phyloP scores from a whole-genome alignment of 2,888 invertebrate species.

The Dryococelus australis region DNA sequence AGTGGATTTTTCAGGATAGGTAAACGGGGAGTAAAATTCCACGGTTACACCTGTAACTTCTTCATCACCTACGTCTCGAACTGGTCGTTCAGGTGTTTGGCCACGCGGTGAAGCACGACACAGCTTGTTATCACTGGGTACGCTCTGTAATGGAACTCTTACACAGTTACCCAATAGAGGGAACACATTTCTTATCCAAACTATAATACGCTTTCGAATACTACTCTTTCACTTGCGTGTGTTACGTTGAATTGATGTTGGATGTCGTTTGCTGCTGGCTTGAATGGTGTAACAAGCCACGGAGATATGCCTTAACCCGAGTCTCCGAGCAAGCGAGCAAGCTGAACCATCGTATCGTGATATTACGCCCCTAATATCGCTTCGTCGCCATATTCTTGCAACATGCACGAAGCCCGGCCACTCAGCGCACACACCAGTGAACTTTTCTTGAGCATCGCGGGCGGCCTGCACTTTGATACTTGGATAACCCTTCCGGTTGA shows the following conservation, averaged over 20 bases:
- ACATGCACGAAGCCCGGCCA: not conserved
- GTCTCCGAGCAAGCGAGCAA: slow-evolving; percentile 22
- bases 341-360: not conserved
- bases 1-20: too few species aligned
- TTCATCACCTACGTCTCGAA: too few species aligned
- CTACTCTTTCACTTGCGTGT: too few species aligned
- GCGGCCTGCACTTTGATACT: not conserved
- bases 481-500: slow-evolving; percentile 6
- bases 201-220: too few species aligned
- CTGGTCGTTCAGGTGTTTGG: slow-evolving; percentile 4
- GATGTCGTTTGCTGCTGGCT: too few species aligned
- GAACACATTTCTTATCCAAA: too few species aligned
- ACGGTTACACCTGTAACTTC: too few species aligned
- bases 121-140: not conserved
- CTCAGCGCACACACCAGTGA: not conserved
- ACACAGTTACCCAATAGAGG: not conserved
- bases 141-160: not conserved
- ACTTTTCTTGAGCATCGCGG: not conserved
- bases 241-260: too few species aligned
- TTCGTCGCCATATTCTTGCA: slow-evolving; percentile 17
- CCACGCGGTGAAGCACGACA: not conserved
- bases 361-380: not conserved
- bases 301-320: too few species aligned
- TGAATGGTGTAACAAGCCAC: too few species aligned
- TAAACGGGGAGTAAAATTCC: too few species aligned